Evolutionary conservation across 1,140 invertebrate species (phyloP).

Genomic region (Ceratina australensis): DNA sequence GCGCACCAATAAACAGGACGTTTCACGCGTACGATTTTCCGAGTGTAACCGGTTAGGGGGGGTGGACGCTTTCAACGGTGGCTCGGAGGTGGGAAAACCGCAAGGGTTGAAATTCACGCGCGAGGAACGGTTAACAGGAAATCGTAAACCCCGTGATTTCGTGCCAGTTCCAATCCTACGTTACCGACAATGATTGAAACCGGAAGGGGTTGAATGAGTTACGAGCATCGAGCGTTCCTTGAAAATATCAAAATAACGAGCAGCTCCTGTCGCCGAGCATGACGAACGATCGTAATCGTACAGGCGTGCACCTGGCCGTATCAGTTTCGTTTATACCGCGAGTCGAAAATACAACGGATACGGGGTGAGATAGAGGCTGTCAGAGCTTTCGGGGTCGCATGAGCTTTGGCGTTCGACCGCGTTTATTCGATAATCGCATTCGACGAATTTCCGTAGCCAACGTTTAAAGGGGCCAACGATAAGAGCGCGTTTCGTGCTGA

Average conservation of each 20-base stretch:
- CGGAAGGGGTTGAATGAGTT: neutral
- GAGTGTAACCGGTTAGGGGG: neutral
- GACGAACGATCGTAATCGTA: neutral
- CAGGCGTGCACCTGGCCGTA: too few species aligned
- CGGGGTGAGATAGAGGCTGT: neutral
- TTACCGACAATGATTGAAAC: neutral
- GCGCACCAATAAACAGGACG: neutral
- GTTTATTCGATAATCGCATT: conserved; percentile 19
- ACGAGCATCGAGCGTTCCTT: neutral
- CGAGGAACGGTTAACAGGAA: neutral
- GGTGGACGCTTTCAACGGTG: neutral
- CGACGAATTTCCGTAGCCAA: conserved; percentile 10
- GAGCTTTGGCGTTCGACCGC: neutral
- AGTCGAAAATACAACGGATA: neutral
- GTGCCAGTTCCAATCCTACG: too few species aligned
- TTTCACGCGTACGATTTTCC: conserved; percentile 1
- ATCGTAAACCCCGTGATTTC: conserved; percentile 16
- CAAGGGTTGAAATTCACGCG: conserved; percentile 1
- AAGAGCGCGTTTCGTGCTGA: conserved; percentile 16
- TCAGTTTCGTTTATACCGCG: neutral
- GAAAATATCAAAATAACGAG: neutral
- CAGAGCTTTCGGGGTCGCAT: neutral
- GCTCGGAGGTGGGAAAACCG: neutral
- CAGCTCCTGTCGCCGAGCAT: neutral
- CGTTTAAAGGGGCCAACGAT: conserved; percentile 14